Conservation (phyloP, 2,797 vertebrate species). For the Phyllotis vaccarum region DNA sequence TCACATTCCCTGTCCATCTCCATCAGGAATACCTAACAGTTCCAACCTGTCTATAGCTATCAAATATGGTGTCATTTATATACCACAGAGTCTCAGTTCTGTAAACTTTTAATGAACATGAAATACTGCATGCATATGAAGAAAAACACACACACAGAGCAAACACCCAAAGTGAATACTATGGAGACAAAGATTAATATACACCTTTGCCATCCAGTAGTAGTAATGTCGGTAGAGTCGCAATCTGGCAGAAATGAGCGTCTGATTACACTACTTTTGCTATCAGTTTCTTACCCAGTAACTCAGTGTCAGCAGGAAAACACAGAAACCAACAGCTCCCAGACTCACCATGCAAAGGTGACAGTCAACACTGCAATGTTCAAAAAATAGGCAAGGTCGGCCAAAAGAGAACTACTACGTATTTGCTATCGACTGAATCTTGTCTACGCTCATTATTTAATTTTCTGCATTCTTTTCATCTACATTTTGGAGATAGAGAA, state of each 20-base stretch:
- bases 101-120: conserved; percentile 24
- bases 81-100: neutral
- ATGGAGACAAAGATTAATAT: neutral
- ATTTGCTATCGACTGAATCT: conserved; percentile 41
- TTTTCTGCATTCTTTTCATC: conserved; percentile 42
- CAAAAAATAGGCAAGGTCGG: neutral
- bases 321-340: neutral
- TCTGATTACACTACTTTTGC: neutral
- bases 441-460: conserved; percentile 43
- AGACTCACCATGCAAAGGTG: neutral
- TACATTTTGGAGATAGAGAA: neutral
- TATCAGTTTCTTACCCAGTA: conserved; percentile 1
- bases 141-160: neutral
- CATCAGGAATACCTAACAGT: conserved; percentile 58
- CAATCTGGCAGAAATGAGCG: neutral
- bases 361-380: neutral
- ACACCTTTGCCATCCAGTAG: neutral
- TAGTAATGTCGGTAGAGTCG: neutral
- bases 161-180: conserved; percentile 32
- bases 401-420: conserved; percentile 21
- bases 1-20: conserved; percentile 67
- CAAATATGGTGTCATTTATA: neutral
- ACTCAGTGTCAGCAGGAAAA: conserved; percentile 61
- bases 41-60: conserved; percentile 15
- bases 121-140: conserved; percentile 34